Conservation (phyloP, 2,113 vertebrate genomes). For the Paracyprichromis sp. region DNA sequence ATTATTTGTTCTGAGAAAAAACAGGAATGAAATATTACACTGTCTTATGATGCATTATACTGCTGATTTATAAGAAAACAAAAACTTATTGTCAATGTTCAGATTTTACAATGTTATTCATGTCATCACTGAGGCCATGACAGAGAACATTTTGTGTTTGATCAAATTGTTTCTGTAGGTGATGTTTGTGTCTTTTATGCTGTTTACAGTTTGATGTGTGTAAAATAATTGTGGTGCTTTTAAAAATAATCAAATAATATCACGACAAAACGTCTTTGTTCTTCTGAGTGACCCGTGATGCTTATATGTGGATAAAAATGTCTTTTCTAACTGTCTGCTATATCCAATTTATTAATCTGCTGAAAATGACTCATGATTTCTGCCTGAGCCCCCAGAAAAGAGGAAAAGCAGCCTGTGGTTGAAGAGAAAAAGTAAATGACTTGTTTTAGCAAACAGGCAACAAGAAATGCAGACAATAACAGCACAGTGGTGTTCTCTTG, state of each 20-base stretch:
- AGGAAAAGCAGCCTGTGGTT: not conserved
- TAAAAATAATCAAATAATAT: not conserved
- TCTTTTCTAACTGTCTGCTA: fast-evolving
- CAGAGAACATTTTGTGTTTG: not conserved
- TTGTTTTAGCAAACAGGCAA: not conserved
- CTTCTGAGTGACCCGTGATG: not conserved
- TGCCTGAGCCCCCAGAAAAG: not conserved
- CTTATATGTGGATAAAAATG: not conserved
- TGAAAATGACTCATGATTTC: not conserved
- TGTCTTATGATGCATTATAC: too few species aligned
- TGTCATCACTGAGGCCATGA: not conserved
- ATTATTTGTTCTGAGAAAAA: too few species aligned
- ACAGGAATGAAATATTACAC: too few species aligned
- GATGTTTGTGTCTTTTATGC: not conserved
- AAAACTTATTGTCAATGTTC: not conserved
- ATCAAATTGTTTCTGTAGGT: not conserved
- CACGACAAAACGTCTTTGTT: fast-evolving
- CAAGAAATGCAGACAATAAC: not conserved
- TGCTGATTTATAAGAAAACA: too few species aligned
- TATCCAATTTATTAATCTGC: not conserved
- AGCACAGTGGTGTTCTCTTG: not conserved
- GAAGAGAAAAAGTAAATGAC: not conserved
- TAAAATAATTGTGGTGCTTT: fast-evolving
- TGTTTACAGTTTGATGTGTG: not conserved
- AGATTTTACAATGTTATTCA: not conserved